phyloP scores from a whole-genome alignment of 2,797 vertebrate species.

The Melanotaenia pygmaea region DNA sequence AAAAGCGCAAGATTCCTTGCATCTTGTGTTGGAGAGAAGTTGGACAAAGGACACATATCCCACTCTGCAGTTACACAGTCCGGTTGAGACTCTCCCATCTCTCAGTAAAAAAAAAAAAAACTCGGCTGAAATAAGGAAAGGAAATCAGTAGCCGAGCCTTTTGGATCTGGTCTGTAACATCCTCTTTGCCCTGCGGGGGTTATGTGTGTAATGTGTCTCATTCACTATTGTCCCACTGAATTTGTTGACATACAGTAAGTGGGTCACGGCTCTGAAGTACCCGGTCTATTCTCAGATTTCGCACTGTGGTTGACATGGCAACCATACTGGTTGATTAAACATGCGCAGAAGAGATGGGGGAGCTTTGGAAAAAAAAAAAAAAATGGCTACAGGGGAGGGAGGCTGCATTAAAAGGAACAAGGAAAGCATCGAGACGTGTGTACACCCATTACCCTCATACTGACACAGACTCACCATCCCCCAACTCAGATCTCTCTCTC shows the following conservation, averaged over 20 bases:
- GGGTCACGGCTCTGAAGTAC: constrained; percentile 94
- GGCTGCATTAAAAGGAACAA: constrained; percentile 65
- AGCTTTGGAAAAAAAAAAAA: constrained; percentile 44
- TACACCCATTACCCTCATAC: constrained; percentile 64
- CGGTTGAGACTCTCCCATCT: constrained; percentile 39
- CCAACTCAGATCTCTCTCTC: constrained; percentile 40
- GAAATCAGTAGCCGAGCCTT: constrained; percentile 66
- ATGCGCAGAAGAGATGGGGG: constrained; percentile 84
- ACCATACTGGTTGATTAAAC: constrained; percentile 94
- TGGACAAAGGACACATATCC: constrained; percentile 40
- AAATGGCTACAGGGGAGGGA: constrained; percentile 67
- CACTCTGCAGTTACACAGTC: constrained; percentile 49
- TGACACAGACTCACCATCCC: constrained; percentile 67
- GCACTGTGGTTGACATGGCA: constrained; percentile 91
- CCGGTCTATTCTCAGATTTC: constrained; percentile 85
- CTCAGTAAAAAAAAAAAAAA: constrained; percentile 39
- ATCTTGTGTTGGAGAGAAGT: constrained; percentile 34
- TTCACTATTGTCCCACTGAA: constrained; percentile 90
- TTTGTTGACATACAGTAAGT: constrained; percentile 97
- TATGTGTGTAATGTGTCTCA: constrained; percentile 85
- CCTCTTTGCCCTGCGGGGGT: constrained; percentile 74
- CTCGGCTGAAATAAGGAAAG: constrained; percentile 37
- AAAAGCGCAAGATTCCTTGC: constrained; percentile 7
- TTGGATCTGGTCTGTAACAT: constrained; percentile 67
- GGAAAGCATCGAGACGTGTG: constrained; percentile 62